These are phyloP conservation scores for Hemiprocne comata DNA, from an alignment of 2,113 vertebrate genomes.

Conservation along the genomic window DNA sequence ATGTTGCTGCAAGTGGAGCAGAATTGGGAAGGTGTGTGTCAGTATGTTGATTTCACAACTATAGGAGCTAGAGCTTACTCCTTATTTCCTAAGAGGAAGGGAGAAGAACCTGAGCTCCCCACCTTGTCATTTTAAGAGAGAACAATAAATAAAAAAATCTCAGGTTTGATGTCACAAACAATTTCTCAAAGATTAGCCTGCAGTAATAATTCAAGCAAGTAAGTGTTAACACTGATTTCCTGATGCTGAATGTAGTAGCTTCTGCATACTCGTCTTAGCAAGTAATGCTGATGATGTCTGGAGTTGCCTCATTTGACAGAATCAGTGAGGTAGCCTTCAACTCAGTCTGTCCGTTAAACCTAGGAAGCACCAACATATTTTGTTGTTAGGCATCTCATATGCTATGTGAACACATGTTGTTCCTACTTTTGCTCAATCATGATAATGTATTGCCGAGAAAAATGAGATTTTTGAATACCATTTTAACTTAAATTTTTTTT, in stretches of 20 bases:
- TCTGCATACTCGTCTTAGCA: neutral
- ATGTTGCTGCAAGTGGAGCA: neutral
- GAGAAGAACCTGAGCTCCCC: neutral
- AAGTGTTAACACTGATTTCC: neutral
- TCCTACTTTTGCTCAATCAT: neutral
- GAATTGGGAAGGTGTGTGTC: neutral
- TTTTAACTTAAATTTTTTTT: neutral
- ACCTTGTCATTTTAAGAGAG: neutral
- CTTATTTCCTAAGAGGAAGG: neutral
- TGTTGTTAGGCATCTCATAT: neutral
- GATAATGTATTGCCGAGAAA: neutral
- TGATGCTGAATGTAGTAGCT: neutral
- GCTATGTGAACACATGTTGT: neutral
- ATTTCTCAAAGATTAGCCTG: conserved; percentile 8
- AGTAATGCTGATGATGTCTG: neutral
- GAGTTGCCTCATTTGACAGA: neutral
- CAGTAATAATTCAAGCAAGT: neutral
- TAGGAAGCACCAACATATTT: neutral
- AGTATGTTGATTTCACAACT: neutral
- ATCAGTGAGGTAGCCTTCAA: neutral
- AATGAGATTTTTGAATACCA: neutral
- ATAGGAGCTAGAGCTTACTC: neutral
- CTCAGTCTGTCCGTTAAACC: neutral
- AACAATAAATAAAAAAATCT: neutral
- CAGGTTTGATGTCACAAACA: neutral